Percentiles rank a stretch among this genome's conserved stretches.
Evolutionary conservation across 2,888 invertebrate species (phyloP).

Genomic region (Pseudeuparius sepicola): DNA sequence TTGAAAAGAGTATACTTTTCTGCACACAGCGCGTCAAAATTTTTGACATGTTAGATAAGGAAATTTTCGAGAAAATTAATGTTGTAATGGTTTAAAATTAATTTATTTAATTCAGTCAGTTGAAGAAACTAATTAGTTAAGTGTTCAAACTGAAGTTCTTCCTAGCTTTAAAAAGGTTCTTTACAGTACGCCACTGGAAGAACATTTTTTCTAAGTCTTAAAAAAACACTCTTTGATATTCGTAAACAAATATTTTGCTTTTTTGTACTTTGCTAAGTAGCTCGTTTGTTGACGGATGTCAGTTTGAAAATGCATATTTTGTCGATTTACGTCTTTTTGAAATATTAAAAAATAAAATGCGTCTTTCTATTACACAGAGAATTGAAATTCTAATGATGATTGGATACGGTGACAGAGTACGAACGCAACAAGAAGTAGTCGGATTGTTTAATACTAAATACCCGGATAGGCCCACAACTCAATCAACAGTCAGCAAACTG

Average conservation of each 20-base stretch:
- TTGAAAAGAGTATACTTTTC: conserved; percentile 2
- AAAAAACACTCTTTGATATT: no score
- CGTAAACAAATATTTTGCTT: no score
- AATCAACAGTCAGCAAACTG: conserved; percentile 9
- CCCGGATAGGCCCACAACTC: conserved; percentile 11
- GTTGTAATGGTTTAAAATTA: not conserved
- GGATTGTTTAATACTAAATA: conserved; percentile 11
- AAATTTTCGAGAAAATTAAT: conserved; percentile 2
- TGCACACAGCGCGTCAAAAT: not conserved
- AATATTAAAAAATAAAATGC: no score
- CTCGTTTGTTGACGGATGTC: no score
- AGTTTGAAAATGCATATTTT: no score
- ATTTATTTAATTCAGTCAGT: no score
- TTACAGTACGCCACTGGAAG: no score
- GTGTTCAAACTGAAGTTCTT: not conserved
- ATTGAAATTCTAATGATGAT: conserved; percentile 13
- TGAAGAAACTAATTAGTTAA: not conserved
- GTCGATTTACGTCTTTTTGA: no score
- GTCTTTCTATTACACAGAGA: no score
- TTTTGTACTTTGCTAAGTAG: no score
- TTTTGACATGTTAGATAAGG: not conserved
- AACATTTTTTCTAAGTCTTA: no score
- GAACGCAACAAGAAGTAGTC: conserved; percentile 13
- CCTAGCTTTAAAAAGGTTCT: no score
- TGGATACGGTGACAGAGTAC: conserved; percentile 9